Evolutionary conservation across 37 sponge, comb jelly and placozoan genomes (phyloP).

Genomic region (Tethya wilhelma): DNA sequence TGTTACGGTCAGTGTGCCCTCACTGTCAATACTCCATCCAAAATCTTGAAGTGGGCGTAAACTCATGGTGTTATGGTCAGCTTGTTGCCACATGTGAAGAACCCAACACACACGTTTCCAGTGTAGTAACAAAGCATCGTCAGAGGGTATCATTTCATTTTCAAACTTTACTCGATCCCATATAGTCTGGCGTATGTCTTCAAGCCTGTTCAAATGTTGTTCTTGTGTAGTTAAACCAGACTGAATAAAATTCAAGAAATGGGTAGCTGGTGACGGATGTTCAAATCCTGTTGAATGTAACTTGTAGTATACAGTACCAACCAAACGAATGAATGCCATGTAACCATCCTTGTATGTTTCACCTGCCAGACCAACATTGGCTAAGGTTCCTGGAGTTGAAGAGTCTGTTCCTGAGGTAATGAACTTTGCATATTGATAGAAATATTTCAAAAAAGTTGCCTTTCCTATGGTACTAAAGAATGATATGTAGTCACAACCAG

Average conservation of each 20-base stretch:
- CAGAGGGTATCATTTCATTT: slow-evolving; percentile 42
- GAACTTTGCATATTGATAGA: slow-evolving; percentile 31
- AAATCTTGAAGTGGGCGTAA: background rate
- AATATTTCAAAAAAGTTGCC: slow-evolving; percentile 25
- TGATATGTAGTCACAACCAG: slow-evolving; percentile 36
- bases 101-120: slow-evolving; percentile 49
- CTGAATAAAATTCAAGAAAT: background rate
- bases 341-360: slow-evolving; percentile 3
- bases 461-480: slow-evolving; percentile 27
- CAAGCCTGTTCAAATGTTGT: slow-evolving; percentile 19
- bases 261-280: background rate
- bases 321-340: slow-evolving; percentile 24
- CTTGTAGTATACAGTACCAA: slow-evolving; percentile 43
- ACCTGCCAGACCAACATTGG: background rate
- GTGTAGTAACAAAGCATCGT: slow-evolving; percentile 12
- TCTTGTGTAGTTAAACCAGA: background rate
- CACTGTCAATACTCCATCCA: slow-evolving; percentile 6
- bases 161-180: slow-evolving; percentile 34
- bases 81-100: slow-evolving; percentile 29
- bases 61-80: slow-evolving; percentile 16
- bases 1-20: background rate
- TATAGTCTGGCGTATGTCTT: slow-evolving; percentile 30
- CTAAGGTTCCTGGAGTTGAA: slow-evolving; percentile 13
- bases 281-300: slow-evolving; percentile 16
- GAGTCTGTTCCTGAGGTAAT: slow-evolving; percentile 9